Base-by-base conservation (phyloP, 30 jellyfish, hydroid and myxozoan genomes). In the Hydractinia symbiolongicarpus region DNA sequence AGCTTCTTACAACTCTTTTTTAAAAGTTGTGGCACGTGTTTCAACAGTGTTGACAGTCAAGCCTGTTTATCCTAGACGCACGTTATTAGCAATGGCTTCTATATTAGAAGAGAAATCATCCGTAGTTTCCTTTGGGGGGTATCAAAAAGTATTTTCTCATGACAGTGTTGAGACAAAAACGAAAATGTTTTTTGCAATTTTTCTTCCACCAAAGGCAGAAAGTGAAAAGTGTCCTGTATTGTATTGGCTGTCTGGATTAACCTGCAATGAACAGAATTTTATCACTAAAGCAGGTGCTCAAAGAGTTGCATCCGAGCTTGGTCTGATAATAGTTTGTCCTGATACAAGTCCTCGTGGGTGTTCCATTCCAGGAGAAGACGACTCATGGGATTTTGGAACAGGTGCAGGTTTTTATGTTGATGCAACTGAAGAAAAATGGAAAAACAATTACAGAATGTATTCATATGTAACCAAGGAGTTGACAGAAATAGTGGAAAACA, bases 341-440 rank as follows among this genome's bases (percentile, higher is more conserved):
- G 98, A 93, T 64, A 93, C 98, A 4, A 93, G 98, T 79, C 98
- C 98, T 49, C 79, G 98, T 68, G 98, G 98, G 7, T 84, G 95
- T 68, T 82, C 86, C 4, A 91, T 91, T 75, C 94, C 81, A 66
- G 98, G 98, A 6, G 96, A 93, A 67, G 96, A 93, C 75, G 98
- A 93, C 80, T 53, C 86, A 7, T 93, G 83, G 72, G 98, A 93
- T 70, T 86, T 93, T 74, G 98, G 98, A 14, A 67, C 89, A 53
- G 98, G 98, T 5, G 98, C 98, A 57, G 96, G 96, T 19, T 93
- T 86, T 81, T 93, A 93, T 81, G 96, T 93, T 15, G 96, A 93
- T 76, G 98, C 98, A 55, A 86, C 96, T 21, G 96, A 93, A 69
- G 95, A 87, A 54, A 83, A 83, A 73, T 93, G 98, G 98, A 87